phyloP scores from a whole-genome alignment of 2,888 invertebrate species.

The Stratiomys singularior region DNA sequence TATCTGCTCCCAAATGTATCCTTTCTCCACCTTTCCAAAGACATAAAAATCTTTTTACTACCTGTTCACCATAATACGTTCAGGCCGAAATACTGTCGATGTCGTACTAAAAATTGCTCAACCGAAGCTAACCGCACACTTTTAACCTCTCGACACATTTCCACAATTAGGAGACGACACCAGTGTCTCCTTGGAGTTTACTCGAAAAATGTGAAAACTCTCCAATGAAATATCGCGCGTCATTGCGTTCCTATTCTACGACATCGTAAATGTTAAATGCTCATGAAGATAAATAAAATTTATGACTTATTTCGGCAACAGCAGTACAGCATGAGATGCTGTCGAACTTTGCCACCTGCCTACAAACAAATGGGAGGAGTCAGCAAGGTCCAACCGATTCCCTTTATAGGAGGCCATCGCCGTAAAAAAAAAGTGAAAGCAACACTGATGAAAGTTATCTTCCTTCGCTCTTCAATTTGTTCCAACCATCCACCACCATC shows the following conservation, averaged over 20 bases:
- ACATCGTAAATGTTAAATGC: conserved; percentile 44
- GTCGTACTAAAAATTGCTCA: not conserved
- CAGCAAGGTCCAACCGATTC: conserved; percentile 35
- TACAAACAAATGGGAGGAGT: too few relatives aligned
- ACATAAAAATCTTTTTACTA: conserved; percentile 4
- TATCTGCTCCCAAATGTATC: not conserved
- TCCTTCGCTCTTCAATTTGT: too few relatives aligned
- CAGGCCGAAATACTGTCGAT: not conserved
- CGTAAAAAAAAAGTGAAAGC: conserved; percentile 25
- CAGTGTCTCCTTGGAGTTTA: not conserved
- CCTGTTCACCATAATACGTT: not conserved
- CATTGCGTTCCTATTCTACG: conserved; percentile 28
- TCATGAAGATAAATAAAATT: conserved; percentile 46
- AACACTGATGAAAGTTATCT: conserved; percentile 8
- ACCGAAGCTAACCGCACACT: not conserved
- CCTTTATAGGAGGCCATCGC: conserved; percentile 13
- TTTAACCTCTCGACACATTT: not conserved
- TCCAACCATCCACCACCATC: too few relatives aligned
- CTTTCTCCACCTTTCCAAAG: not conserved
- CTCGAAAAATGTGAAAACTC: conserved; percentile 2
- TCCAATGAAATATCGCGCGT: conserved; percentile 6
- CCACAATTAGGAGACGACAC: not conserved
- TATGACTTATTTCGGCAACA: conserved; percentile 33
- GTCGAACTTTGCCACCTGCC: not conserved
- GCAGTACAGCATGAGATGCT: not conserved